Evolutionary conservation across 1,140 invertebrate species (phyloP), one percentile per base, ranked within the genome.

Genomic region (Chironomus tepperi): DNA sequence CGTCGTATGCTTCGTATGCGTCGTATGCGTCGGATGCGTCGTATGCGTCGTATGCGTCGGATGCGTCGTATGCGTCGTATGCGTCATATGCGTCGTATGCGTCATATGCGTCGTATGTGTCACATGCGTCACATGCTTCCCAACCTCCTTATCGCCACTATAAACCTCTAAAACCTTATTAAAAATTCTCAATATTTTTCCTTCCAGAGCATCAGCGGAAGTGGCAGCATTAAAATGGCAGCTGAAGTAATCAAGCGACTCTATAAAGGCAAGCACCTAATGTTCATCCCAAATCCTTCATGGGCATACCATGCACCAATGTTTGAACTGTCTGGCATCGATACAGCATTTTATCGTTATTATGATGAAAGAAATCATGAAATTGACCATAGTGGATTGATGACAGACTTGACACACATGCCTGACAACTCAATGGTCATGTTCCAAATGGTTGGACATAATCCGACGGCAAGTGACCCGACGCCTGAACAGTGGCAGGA

Each of bases 401-500:
- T 70, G 65, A 70, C 65, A 19, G 65, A 70, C 10, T 18, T 70
- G 1, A 70, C 18, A 91, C 95, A 95, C 88, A 96, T 98, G 74
- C 97, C 98, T 7, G 92, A 97, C 79, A 90, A 90, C 75, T 94
- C 97, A 7, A 90, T 98, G 21, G 91, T 99, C 80, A 85, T 99
- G 65, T 84, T 99, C 3, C 98, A 99, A 83, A 96, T 97, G 12
- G 99, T 97, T 86, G 98, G 98, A 42, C 98, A 99, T 84, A 99
- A 99, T 86, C 98, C 98, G 9, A 99, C 98, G 73, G 98, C 98
- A 73, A 96, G 98, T 42, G 95, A 97, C 85, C 94, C 94, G 15
- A 91, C 87, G 80, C 87, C 88, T 18, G 93, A 97, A 77, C 95
- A 99, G 83, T 99, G 98, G 98, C 88, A 90, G 67, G 87, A 94